Evolutionary conservation across 2,797 vertebrate species (phyloP).

Genomic region (Phaenicophaeus curvirostris): DNA sequence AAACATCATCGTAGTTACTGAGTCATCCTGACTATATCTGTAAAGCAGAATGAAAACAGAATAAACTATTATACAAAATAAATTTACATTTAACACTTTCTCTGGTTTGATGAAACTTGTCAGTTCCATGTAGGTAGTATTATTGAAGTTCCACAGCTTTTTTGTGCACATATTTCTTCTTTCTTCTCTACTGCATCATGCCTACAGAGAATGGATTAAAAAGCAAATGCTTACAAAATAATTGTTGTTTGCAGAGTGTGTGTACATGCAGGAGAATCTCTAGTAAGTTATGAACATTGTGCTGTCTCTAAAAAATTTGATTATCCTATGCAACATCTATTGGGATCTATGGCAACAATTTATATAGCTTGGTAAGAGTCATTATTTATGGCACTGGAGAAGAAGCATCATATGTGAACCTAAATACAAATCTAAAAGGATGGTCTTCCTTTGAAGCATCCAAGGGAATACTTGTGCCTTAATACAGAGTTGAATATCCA

Average conservation of each 20-base stretch:
- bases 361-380: neutral
- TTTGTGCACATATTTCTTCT: neutral
- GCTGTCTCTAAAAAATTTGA: neutral
- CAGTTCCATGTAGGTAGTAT: neutral
- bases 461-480: neutral
- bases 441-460: neutral
- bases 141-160: neutral
- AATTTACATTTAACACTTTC: neutral
- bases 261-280: neutral
- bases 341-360: neutral
- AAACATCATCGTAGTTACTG: neutral
- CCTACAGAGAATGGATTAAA: neutral
- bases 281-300: neutral
- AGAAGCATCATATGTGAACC: neutral
- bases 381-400: neutral
- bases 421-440: neutral
- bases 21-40: neutral
- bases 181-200: neutral
- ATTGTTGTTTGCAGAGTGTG: neutral
- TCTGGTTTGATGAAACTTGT: neutral
- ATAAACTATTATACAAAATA: neutral
- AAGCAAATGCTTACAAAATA: neutral
- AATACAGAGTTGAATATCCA: neutral
- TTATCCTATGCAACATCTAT: neutral
- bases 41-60: neutral